Evolutionary conservation across 2,888 invertebrate species (phyloP), one percentile per base, ranked within the genome.

Genomic region (Disparrhopalites patrizii): DNA sequence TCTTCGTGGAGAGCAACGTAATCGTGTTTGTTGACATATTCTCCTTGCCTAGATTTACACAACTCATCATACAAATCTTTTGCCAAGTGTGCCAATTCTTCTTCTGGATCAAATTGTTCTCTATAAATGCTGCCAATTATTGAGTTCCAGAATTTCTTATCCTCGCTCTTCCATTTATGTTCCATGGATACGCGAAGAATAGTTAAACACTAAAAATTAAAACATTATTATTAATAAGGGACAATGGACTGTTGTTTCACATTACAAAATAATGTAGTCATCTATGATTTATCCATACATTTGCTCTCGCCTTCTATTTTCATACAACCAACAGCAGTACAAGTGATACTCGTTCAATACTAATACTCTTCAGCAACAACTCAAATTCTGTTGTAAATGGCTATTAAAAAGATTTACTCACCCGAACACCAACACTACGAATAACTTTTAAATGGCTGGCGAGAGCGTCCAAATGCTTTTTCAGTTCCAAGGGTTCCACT

Each of bases 351-450:
- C n/a, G n/a, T n/a, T n/a, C n/a, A n/a, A n/a, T n/a, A n/a, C n/a
- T n/a, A n/a, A n/a, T n/a, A 47, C 20, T 13, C 15, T 40, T 4
- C 15, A 47, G 13, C 15, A 43, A 10, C 20, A 43, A 5, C 20
- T 43, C 5, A 10, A 43, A n/a, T 18, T 5, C n/a, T 15, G 15
- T 18, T 5, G 43, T 20, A 15, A 18, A 4, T 43, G 5, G 5
- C 15, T 4, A 43, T 10, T 43, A 15, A 10, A 4, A 43, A 15
- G 20, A 43, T 18, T 43, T 28, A 61, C 69, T 68, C 67, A 81
- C 81, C 77, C 78, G 76, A 30, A 94, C 80, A 0, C 89, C 87
- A 0, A 91, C 89, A 79, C 93, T 91, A 70, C 96, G 84, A 0
- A 92, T 88, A 61, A 86, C 83, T 76, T 84, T 78, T 23, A 83